Evolutionary conservation across 2,797 vertebrate genomes (phyloP).

Genomic region (Parauchenoglanis punctatus): DNA sequence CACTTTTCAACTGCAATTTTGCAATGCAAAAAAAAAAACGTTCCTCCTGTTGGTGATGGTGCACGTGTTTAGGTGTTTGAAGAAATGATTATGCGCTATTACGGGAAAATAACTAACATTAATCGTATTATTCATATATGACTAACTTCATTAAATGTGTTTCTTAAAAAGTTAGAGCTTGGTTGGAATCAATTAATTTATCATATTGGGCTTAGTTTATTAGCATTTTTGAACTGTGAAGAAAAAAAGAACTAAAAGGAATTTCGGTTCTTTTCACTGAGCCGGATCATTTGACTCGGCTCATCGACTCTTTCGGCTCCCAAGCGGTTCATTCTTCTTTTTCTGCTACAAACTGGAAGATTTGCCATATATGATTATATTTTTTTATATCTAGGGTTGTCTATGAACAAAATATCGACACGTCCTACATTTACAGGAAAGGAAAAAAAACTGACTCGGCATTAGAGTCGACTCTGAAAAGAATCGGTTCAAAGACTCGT

Average conservation of each 20-base stretch:
- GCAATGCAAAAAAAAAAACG: neutral
- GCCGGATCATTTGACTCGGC: neutral
- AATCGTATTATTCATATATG: too few species aligned
- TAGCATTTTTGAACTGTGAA: neutral
- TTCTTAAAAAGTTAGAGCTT: neutral
- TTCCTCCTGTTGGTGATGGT: neutral
- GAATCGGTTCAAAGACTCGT: constrained; percentile 14
- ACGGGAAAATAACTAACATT: too few species aligned
- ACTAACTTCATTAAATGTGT: neutral
- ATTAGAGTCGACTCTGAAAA: neutral
- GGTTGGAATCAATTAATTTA: neutral
- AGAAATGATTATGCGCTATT: too few species aligned
- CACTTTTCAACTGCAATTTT: neutral
- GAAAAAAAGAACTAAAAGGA: neutral
- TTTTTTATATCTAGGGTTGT: neutral
- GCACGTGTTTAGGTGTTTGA: too few species aligned
- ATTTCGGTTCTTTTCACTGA: neutral
- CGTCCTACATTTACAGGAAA: neutral
- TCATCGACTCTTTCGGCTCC: neutral
- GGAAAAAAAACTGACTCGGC: too few species aligned
- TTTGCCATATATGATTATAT: neutral
- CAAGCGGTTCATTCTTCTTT: neutral
- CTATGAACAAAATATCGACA: neutral
- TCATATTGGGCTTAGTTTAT: neutral
- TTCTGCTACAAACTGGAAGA: neutral